These are phyloP conservation scores for Leuctra nigra DNA, from an alignment of 2,888 invertebrate genomes.

Conservation along the genomic window DNA sequence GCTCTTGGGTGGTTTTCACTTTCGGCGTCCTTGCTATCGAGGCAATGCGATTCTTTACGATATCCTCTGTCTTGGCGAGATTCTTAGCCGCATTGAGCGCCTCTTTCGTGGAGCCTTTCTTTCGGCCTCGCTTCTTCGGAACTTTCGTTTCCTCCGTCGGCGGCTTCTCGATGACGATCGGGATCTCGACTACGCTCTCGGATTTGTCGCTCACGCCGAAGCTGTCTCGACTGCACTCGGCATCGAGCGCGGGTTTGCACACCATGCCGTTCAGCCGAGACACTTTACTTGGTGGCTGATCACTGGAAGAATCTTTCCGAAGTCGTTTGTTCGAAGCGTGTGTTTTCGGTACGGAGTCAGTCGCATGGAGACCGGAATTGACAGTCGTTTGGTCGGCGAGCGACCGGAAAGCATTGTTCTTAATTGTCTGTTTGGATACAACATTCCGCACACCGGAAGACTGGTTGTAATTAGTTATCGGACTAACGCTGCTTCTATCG, in stretches of 20 bases:
- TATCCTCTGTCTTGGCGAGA: slow-evolving; percentile 38
- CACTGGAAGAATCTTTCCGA: slow-evolving; percentile 40
- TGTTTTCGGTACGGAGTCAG: slow-evolving; percentile 44
- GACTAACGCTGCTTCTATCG: slow-evolving; percentile 31
- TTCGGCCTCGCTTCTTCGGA: slow-evolving; percentile 51
- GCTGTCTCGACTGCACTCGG: slow-evolving; percentile 35
- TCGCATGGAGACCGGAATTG: not conserved
- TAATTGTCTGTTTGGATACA: not conserved
- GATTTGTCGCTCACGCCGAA: slow-evolving; percentile 34
- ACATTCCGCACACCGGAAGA: not conserved
- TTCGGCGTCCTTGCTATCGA: slow-evolving; percentile 53
- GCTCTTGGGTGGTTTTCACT: slow-evolving; percentile 72
- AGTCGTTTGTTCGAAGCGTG: slow-evolving; percentile 48
- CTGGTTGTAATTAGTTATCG: not conserved
- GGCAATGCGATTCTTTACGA: slow-evolving; percentile 50
- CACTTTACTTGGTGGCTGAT: slow-evolving; percentile 32
- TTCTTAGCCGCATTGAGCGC: not conserved
- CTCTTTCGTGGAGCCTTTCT: slow-evolving; percentile 49
- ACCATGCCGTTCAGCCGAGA: slow-evolving; percentile 23
- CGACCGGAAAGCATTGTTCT: not conserved
- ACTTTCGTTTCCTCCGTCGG: slow-evolving; percentile 30
- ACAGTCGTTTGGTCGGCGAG: not conserved
- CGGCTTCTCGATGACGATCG: slow-evolving; percentile 33
- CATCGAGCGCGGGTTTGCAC: slow-evolving; percentile 22
- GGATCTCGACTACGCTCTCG: slow-evolving; percentile 34